Conservation (phyloP, 2,888 invertebrate species). For the Phortica okadai region DNA sequence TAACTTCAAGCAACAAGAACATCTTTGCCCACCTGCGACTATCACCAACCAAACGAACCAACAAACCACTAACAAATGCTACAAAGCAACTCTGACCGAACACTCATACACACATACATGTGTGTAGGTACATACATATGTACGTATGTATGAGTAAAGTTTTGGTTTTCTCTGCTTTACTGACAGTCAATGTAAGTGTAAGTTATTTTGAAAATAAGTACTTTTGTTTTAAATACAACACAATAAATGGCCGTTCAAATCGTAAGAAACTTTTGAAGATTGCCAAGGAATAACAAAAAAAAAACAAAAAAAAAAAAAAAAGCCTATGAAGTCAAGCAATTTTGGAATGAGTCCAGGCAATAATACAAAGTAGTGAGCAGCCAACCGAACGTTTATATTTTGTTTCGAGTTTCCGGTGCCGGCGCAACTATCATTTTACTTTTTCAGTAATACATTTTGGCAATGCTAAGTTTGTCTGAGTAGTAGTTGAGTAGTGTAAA, state of each 20-base stretch:
- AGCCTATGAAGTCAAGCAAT: background rate
- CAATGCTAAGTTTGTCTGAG: background rate
- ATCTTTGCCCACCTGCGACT: too few species aligned
- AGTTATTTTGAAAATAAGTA: conserved; percentile 35
- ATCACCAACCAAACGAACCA: too few species aligned
- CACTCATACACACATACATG: too few species aligned
- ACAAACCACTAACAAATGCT: too few species aligned
- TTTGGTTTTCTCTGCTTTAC: too few species aligned
- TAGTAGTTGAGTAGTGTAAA: too few species aligned
- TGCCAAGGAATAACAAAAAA: conserved; percentile 35
- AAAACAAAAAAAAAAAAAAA: conserved; percentile 28
- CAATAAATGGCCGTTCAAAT: conserved; percentile 40
- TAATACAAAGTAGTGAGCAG: background rate
- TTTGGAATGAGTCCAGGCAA: background rate
- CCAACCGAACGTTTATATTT: conserved; percentile 12
- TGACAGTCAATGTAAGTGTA: too few species aligned
- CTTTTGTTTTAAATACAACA: conserved; percentile 42
- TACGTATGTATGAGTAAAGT: too few species aligned
- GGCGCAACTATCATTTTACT: background rate
- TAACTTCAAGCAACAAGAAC: too few species aligned
- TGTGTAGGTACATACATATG: too few species aligned
- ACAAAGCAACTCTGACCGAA: too few species aligned
- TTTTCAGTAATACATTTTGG: background rate
- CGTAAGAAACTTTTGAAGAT: conserved; percentile 42
- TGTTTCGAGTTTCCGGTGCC: conserved; percentile 14